Evolutionary conservation across 92 coral and sea anemone species (phyloP).

Genomic region (Palythoa grandiflora): DNA sequence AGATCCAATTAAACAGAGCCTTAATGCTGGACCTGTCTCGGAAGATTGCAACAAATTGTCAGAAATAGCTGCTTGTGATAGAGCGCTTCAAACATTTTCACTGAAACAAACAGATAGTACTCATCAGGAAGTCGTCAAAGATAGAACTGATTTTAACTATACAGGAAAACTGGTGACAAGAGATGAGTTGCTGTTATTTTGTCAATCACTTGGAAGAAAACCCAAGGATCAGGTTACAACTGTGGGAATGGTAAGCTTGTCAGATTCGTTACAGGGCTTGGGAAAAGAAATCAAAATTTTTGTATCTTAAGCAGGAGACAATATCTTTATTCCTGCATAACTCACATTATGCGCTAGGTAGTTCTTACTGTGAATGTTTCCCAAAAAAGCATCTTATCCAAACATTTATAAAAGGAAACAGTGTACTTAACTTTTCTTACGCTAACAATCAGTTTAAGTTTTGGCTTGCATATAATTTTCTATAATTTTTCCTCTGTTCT

Average conservation of each 20-base stretch:
- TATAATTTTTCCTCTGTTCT: background rate
- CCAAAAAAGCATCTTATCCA: too few species aligned
- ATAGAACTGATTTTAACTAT: background rate
- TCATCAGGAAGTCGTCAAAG: background rate
- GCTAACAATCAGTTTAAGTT: too few species aligned
- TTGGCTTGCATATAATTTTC: too few species aligned
- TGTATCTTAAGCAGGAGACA: too few species aligned
- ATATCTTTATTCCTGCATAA: too few species aligned
- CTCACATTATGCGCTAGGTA: too few species aligned
- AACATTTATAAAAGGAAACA: too few species aligned
- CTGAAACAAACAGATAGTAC: background rate
- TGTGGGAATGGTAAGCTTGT: conserved; percentile 38
- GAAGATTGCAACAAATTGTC: background rate
- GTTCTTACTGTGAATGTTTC: too few species aligned
- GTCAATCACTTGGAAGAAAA: conserved; percentile 51
- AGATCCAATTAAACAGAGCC: background rate
- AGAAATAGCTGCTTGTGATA: background rate
- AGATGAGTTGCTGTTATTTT: conserved; percentile 80
- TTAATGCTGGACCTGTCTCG: background rate
- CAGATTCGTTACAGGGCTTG: background rate
- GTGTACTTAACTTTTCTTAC: too few species aligned
- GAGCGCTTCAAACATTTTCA: background rate
- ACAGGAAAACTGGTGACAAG: conserved; percentile 63
- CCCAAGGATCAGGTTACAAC: conserved; percentile 37
- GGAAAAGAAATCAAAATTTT: background rate